Evolutionary conservation across 2,113 vertebrate species (phyloP).

Genomic region (Leptocoma aspasia): DNA sequence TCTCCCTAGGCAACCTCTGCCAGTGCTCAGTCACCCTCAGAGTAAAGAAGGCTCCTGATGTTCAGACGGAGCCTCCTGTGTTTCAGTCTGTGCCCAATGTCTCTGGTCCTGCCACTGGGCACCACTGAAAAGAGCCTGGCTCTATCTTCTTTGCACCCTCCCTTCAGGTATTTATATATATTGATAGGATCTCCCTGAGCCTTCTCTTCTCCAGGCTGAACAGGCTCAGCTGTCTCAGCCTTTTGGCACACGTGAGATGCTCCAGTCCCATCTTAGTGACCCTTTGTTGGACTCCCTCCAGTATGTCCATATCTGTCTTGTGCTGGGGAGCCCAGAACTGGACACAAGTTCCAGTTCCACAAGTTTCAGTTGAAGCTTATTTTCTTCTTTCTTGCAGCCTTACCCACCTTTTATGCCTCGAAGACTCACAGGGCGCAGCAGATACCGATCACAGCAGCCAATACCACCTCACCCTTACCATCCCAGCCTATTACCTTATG

Average conservation of each 20-base stretch:
- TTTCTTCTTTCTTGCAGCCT: constrained; percentile 75
- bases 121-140: constrained; percentile 1
- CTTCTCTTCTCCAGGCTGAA: neutral
- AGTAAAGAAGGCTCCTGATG: neutral
- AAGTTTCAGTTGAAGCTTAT: constrained; percentile 28
- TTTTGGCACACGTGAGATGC: neutral
- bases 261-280: neutral
- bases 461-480: constrained; percentile 91
- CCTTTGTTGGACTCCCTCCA: neutral
- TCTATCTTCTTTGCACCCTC: neutral
- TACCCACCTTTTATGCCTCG: constrained; percentile 95
- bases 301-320: neutral
- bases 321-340: neutral
- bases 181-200: neutral
- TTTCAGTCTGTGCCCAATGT: neutral
- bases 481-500: constrained; percentile 94
- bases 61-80: neutral
- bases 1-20: neutral
- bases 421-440: constrained; percentile 87
- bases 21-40: neutral
- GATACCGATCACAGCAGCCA: constrained; percentile 91
- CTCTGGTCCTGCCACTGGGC: neutral
- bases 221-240: neutral
- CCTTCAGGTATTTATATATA: neutral
- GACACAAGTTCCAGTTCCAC: neutral